Evolutionary conservation across 2,113 vertebrate species (phyloP).

Genomic region (Rhea pennata): DNA sequence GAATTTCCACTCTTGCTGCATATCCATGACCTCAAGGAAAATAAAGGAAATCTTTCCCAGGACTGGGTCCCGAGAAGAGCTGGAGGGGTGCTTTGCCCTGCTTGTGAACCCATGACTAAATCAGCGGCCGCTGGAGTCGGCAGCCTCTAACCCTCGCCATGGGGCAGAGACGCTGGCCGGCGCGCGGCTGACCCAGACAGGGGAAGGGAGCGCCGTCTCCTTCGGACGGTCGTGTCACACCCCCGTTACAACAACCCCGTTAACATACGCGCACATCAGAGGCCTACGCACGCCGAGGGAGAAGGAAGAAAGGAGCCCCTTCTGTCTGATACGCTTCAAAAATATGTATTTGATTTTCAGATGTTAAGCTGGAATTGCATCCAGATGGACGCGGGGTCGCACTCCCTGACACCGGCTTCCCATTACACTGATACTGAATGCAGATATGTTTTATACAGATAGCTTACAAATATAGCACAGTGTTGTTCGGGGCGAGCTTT

Average conservation of each 20-base stretch:
- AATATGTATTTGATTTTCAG: conserved; percentile 72
- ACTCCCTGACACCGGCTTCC: conserved; percentile 60
- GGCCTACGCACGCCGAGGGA: neutral
- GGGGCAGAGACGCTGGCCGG: neutral
- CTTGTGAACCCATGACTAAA: neutral
- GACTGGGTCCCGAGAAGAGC: neutral
- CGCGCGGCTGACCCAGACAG: neutral
- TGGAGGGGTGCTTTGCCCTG: conserved; percentile 27
- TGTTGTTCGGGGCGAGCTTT: neutral
- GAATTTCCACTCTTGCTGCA: conserved; percentile 4
- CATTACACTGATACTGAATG: conserved; percentile 55
- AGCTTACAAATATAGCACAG: conserved; percentile 12
- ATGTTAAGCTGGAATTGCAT: conserved; percentile 63
- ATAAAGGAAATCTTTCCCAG: neutral
- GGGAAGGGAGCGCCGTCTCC: neutral
- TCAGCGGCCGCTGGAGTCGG: fast-evolving
- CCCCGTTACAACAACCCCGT: conserved; percentile 7
- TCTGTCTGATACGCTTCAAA: conserved; percentile 57
- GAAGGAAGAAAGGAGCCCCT: neutral
- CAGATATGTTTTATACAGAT: conserved; percentile 41
- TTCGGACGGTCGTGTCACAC: neutral
- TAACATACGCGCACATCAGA: neutral
- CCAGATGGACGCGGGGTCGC: conserved; percentile 62
- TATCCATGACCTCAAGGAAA: neutral
- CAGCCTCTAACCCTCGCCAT: neutral